Percentiles rank a stretch among this genome's conserved stretches.
Evolutionary conservation across 2,888 invertebrate species (phyloP).

Genomic region (Seira sanloemensis): DNA sequence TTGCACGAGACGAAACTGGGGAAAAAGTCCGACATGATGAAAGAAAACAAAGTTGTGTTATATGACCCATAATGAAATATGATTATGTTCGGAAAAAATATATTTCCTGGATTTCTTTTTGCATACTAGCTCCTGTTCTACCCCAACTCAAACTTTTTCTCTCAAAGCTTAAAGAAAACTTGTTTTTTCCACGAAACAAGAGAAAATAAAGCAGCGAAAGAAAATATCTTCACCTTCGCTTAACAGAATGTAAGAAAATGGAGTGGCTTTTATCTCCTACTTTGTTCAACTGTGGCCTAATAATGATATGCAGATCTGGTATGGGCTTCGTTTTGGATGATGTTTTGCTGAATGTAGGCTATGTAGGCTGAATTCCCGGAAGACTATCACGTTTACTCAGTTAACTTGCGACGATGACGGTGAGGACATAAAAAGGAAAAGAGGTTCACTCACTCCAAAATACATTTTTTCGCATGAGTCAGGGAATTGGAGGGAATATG

Average conservation of each 20-base stretch:
- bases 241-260: neutral
- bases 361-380: neutral
- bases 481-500: neutral
- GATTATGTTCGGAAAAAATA: neutral
- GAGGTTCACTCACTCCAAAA: neutral
- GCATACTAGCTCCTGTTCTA: neutral
- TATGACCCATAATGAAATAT: no score
- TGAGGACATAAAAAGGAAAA: conserved; percentile 1
- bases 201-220: no score
- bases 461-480: neutral
- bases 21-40: neutral
- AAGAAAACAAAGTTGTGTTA: neutral
- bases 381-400: neutral
- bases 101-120: neutral
- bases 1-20: no score
- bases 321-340: neutral
- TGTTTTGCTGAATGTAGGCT: neutral
- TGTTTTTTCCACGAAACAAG: neutral
- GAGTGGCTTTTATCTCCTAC: neutral
- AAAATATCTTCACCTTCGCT: neutral
- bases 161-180: neutral
- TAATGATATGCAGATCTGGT: conserved; percentile 5
- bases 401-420: no score
- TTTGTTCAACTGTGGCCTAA: neutral
- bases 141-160: neutral